Base-by-base conservation (phyloP, 2,113 vertebrate species). In the Micronycteris hirsuta region DNA sequence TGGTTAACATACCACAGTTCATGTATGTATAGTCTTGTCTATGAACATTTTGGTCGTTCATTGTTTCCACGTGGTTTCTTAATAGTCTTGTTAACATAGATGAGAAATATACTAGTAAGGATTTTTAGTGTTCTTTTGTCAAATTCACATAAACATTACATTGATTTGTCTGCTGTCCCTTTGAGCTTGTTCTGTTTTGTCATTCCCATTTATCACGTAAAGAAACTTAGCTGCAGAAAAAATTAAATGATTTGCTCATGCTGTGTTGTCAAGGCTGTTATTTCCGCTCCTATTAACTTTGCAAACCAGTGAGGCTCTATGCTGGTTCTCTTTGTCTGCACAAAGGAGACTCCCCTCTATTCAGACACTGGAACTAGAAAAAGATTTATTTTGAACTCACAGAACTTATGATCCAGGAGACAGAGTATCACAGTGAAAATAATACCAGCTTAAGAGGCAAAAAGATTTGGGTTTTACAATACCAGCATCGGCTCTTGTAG, bases 61-160 rank as follows among this genome's bases (percentile, higher is more conserved):
- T 94, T 87, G 16, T 90, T 90, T 80, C 76, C 43, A 52, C 36
- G 17, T 70, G 13, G 89, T 93, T 92, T 56, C 7, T 58, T 77
- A 73, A 93, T 86, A 89, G 33, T 92, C 45, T 93, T 89, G 38
- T 84, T 87, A 93, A 70, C 31, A 45, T 52, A 92, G 54, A 76
- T 93, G 33, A 95, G 56, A 95, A 95, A 81, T 87, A 91, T 61
- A 73, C 56, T 92, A 52, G 63, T 71, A 78, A 86, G 89, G 36
- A 71, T 85, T 85, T 91, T 91, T 74, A 80, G 20, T 87, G 38
- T 93, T 92, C 86, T 84, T 89, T 74, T 95, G 90, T 82, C 90
- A 89, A 74, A 78, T 86, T 93, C 52, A 89, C 63, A 52, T 86
- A 91, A 80, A 89, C 24, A 43, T 28, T 93, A 74, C 58, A 93